Evolutionary conservation across 2,888 invertebrate species (phyloP).

Genomic region (Acleris laterana): DNA sequence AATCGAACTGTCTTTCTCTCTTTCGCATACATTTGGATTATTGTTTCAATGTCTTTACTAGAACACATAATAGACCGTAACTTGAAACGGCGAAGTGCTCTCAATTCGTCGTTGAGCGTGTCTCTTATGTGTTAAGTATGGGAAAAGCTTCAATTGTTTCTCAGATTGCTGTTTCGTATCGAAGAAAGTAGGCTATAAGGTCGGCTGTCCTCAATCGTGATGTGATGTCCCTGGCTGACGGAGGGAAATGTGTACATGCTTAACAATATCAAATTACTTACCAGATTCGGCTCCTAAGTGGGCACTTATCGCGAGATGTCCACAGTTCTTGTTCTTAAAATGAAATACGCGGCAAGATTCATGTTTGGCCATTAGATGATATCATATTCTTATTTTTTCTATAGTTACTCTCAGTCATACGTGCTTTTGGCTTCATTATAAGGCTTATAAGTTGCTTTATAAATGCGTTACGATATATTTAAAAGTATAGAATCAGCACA

Average conservation of each 20-base stretch:
- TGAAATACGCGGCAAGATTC: constrained; percentile 1
- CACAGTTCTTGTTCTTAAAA: not conserved
- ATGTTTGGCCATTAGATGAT: not conserved
- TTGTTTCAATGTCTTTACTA: constrained; percentile 41
- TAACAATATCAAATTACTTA: constrained; percentile 48
- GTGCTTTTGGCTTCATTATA: too few relatives aligned
- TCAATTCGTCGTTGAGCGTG: constrained; percentile 38
- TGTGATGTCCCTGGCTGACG: constrained; percentile 48
- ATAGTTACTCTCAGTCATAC: too few relatives aligned
- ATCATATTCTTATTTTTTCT: too few relatives aligned
- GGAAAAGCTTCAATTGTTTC: constrained; percentile 53
- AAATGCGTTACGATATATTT: too few relatives aligned
- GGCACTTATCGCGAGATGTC: constrained; percentile 24
- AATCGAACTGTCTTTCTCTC: constrained; percentile 49
- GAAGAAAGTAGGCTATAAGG: constrained; percentile 65
- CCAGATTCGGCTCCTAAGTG: constrained; percentile 41
- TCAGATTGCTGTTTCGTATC: constrained; percentile 51
- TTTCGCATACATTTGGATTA: constrained; percentile 55
- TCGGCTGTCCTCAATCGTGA: constrained; percentile 50
- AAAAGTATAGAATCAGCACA: too few relatives aligned
- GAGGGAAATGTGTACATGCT: constrained; percentile 50
- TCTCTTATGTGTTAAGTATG: constrained; percentile 39
- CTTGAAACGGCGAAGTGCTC: constrained; percentile 25
- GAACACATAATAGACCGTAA: constrained; percentile 42
- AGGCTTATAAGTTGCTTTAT: too few relatives aligned